Percentiles rank a stretch among this genome's conserved stretches.
Conservation (phyloP, 2,797 vertebrate species). For the Salmo trutta region DNA sequence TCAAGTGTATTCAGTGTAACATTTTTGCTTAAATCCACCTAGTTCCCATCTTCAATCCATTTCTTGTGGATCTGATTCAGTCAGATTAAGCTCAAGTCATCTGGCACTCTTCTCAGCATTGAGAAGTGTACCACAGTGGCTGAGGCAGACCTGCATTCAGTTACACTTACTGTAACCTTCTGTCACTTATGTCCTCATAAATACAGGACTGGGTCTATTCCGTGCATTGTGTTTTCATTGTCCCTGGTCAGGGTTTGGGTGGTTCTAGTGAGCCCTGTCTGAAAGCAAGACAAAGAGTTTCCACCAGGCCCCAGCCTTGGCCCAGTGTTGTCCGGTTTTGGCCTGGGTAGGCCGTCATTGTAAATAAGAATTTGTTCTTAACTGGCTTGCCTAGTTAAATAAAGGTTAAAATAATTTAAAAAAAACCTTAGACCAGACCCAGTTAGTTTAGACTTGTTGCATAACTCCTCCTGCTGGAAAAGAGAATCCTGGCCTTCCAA, state of each 20-base stretch:
- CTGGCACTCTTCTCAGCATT: background rate
- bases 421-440: conserved; percentile 8
- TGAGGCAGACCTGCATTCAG: conserved; percentile 35
- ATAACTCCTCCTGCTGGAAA: conserved; percentile 36
- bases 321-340: too few relatives aligned
- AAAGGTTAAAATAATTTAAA: too few relatives aligned
- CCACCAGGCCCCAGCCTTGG: conserved; percentile 8
- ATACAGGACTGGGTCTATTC: conserved; percentile 28
- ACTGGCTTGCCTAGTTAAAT: too few relatives aligned
- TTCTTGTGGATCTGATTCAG: conserved; percentile 38
- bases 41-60: background rate
- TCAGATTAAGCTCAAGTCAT: background rate
- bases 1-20: background rate
- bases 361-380: too few relatives aligned
- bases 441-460: conserved; percentile 12
- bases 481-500: background rate
- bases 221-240: conserved; percentile 49
- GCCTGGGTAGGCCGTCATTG: too few relatives aligned
- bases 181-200: conserved; percentile 27
- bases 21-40: background rate
- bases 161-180: conserved; percentile 36
- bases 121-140: conserved; percentile 33
- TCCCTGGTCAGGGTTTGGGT: conserved; percentile 28
- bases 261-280: conserved; percentile 20
- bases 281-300: conserved; percentile 39